Base-by-base conservation (phyloP, 2,113 vertebrate genomes). In the Mustela lutreola region DNA sequence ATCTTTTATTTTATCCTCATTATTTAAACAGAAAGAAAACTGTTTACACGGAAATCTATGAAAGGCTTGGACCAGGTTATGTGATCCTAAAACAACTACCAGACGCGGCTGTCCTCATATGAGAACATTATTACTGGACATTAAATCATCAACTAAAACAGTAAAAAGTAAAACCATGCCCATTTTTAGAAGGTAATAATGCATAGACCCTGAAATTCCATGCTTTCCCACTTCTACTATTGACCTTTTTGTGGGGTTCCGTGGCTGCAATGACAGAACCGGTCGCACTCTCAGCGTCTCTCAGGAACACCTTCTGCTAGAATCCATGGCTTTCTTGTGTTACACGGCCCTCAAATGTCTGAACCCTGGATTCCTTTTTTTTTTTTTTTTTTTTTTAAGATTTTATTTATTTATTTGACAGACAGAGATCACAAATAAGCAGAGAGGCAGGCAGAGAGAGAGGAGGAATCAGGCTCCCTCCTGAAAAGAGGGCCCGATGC, bases 21-120 rank as follows among this genome's bases (percentile, higher is more conserved):
- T 60, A 70, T 28, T 75, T 93, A 91, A 73, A 85, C 18, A 89
- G 16, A 83, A 89, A 88, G 19, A 22, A 28, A 93, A 79, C n/a
- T 65, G 12, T 92, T 79, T 36, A 63, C 36, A 70, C 67, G 18
- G 62, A 86, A 89, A 67, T 22, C 19, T 89, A 87, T 60, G n/a
- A 87, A 96, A 50, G 21, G 78, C 21, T 67, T 70, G 78, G n/a
- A 31, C 5, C 11, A n/a, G 31, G 28, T 7, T 84, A 84, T 5
- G 9, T 28, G 81, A 87, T 50, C 3, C 0, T 71, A 15, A 21
- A 73, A 39, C 26, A 87, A 88, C 8, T 36, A 67, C 12, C n/a
- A 81, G 18, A 50, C 33, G 4, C 48, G 56, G 11, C 1, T 89
- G 36, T 76, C 33, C 60, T 71, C 71, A 2, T 65, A 36, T 65